Percentiles rank a stretch among this genome's conserved stretches.
These are phyloP conservation scores for Bombyx mandarina DNA, from an alignment of 1,140 invertebrate genomes.

Conservation along the genomic window DNA sequence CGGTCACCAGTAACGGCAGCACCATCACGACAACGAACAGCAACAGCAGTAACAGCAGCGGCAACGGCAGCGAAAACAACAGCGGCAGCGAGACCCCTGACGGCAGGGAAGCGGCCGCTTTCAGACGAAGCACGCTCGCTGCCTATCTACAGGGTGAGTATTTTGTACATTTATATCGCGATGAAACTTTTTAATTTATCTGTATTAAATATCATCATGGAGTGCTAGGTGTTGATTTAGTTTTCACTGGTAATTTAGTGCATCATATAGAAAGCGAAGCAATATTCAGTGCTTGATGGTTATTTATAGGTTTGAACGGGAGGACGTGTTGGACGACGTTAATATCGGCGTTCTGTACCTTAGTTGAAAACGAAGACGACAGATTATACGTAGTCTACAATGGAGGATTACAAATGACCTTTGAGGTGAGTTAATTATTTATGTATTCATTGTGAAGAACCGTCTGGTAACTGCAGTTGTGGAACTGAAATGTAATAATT, in stretches of 20 bases:
- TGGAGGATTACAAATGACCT: constrained; percentile 88
- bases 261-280: too few relatives aligned
- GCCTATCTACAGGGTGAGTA: constrained; percentile 81
- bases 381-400: constrained; percentile 89
- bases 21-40: constrained; percentile 1
- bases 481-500: too few relatives aligned
- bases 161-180: neutral
- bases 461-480: too few relatives aligned
- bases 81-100: constrained; percentile 23
- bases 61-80: constrained; percentile 77
- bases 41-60: constrained; percentile 75
- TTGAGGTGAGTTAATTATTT: constrained; percentile 75
- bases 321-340: constrained; percentile 90
- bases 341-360: constrained; percentile 87
- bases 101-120: constrained; percentile 81
- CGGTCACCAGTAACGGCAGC: constrained; percentile 1
- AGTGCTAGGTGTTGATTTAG: too few relatives aligned
- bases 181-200: too few relatives aligned
- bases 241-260: too few relatives aligned
- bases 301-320: constrained; percentile 79
- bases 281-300: too few relatives aligned
- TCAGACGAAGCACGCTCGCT: constrained; percentile 85
- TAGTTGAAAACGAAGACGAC: constrained; percentile 92
- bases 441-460: too few relatives aligned
- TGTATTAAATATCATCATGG: too few relatives aligned